phyloP scores from a whole-genome alignment of 2,797 vertebrate genomes.

The Enteromius thamalakanensis region DNA sequence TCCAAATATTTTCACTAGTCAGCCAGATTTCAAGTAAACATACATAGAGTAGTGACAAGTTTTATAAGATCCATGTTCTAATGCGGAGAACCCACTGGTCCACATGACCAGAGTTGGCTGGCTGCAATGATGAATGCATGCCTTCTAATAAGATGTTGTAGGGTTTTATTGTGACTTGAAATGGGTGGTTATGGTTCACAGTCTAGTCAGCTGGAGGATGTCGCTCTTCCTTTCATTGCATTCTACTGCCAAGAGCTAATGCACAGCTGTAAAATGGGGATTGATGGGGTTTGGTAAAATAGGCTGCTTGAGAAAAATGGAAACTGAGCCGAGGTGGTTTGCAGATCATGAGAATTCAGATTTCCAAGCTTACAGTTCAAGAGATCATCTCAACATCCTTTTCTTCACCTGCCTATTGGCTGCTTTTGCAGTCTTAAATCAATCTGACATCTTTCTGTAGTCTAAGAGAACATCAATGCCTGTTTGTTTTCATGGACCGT shows the following conservation, averaged over 20 bases:
- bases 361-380: not conserved
- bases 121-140: not conserved
- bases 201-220: conserved; percentile 4
- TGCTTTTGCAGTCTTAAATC: conserved; percentile 12
- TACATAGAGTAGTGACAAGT: conserved; percentile 1
- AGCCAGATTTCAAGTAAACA: not conserved
- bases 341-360: not conserved
- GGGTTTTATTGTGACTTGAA: not conserved
- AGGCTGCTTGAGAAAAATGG: not conserved
- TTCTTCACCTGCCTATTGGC: not conserved
- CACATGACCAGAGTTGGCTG: not conserved
- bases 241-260: not conserved
- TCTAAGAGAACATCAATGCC: not conserved
- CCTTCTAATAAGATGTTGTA: not conserved
- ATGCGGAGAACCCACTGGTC: not conserved
- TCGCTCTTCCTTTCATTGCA: not conserved
- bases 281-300: not conserved
- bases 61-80: conserved; percentile 25
- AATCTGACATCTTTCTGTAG: conserved; percentile 6
- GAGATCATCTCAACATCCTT: conserved; percentile 6
- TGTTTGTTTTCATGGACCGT: conserved; percentile 10
- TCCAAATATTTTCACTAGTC: no score
- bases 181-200: not conserved
- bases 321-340: not conserved
- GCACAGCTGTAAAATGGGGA: not conserved